These are phyloP conservation scores for Scortum barcoo DNA, from an alignment of 2,113 vertebrate species.

Conservation along the genomic window DNA sequence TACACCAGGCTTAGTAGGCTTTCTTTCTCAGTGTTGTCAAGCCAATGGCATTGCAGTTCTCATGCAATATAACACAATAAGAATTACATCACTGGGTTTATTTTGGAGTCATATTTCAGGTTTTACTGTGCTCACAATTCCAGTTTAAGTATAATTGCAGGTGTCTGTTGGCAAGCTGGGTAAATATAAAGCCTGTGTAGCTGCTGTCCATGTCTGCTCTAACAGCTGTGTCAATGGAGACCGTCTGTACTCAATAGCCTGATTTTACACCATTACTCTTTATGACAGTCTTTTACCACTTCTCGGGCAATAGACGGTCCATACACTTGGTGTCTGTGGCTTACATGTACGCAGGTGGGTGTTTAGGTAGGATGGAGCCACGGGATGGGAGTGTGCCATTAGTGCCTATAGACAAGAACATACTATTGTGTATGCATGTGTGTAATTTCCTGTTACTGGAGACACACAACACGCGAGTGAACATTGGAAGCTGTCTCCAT, in stretches of 20 bases:
- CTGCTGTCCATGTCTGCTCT: background rate
- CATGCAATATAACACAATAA: background rate
- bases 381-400: background rate
- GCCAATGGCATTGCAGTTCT: background rate
- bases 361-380: background rate
- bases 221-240: slow-evolving; percentile 20
- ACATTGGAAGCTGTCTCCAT: slow-evolving; percentile 60
- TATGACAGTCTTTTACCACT: slow-evolving; percentile 10
- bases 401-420: background rate
- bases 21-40: background rate
- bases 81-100: background rate
- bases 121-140: slow-evolving; percentile 1
- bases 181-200: slow-evolving; percentile 28
- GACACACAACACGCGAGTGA: background rate
- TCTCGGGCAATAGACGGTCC: background rate
- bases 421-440: background rate
- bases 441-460: background rate
- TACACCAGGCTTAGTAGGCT: background rate
- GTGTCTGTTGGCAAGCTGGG: slow-evolving; percentile 1
- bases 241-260: background rate
- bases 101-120: slow-evolving; percentile 29
- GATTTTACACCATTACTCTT: background rate
- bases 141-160: slow-evolving; percentile 10
- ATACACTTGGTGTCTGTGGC: background rate
- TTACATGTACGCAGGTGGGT: background rate